Conservation (phyloP, 2,797 vertebrate genomes). For the Phylloscopus collybita region DNA sequence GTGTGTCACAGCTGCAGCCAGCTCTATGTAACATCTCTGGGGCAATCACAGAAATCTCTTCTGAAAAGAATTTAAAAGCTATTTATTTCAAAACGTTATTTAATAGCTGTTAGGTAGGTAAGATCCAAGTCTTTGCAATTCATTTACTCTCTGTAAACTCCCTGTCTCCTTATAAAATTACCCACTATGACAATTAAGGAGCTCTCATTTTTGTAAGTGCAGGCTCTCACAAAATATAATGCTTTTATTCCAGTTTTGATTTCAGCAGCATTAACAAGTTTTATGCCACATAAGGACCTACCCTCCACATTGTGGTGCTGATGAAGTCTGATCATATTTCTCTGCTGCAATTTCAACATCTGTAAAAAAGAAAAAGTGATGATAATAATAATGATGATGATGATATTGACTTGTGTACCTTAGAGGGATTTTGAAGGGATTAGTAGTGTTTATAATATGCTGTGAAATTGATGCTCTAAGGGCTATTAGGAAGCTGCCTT, state of each 20-base stretch:
- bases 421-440: not conserved
- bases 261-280: slow-evolving; percentile 12
- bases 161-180: not conserved
- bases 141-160: not conserved
- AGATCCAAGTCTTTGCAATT: not conserved
- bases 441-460: not conserved
- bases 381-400: not conserved
- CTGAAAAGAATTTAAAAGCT: not conserved
- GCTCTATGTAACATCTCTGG: not conserved
- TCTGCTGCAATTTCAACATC: slow-evolving; percentile 5
- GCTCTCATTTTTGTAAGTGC: not conserved
- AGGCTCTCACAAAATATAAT: not conserved
- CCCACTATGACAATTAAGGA: not conserved
- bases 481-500: not conserved
- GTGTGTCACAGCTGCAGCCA: not conserved
- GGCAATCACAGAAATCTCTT: not conserved
- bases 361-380: not conserved
- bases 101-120: not conserved
- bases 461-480: slow-evolving; percentile 1
- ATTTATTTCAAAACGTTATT: slow-evolving; percentile 21
- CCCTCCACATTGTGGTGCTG: not conserved
- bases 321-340: not conserved
- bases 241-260: not conserved
- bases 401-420: slow-evolving; percentile 3
- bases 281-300: not conserved